phyloP scores from a whole-genome alignment of 2,797 vertebrate species.

The Anguilla megastoma region DNA sequence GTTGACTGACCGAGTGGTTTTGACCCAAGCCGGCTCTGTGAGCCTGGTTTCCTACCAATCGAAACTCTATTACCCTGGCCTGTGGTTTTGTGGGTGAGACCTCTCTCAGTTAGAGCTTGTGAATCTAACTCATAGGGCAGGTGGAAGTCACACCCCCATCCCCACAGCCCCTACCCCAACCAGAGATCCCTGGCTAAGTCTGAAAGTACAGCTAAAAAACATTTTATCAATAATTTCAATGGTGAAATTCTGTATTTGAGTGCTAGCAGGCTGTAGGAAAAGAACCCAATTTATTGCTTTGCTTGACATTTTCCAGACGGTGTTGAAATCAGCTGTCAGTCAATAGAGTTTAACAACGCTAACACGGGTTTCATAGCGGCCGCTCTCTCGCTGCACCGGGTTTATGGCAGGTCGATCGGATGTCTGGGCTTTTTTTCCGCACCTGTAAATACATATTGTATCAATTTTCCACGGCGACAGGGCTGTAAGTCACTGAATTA shows the following conservation, averaged over 20 bases:
- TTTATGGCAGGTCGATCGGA: constrained; percentile 10
- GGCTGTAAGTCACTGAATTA: constrained; percentile 31
- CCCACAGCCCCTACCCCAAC: neutral
- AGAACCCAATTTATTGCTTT: neutral
- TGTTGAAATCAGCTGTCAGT: constrained; percentile 22
- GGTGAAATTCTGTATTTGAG: neutral
- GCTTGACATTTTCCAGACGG: neutral
- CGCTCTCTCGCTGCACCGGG: neutral
- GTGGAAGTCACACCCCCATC: neutral
- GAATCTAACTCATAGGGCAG: neutral
- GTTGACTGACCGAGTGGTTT: neutral
- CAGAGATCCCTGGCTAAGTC: neutral
- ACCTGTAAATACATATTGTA: constrained; percentile 11
- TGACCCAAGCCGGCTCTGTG: neutral
- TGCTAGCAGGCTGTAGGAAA: neutral
- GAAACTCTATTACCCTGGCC: neutral
- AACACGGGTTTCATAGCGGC: neutral
- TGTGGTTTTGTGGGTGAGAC: neutral
- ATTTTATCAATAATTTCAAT: neutral
- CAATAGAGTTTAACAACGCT: constrained; percentile 26
- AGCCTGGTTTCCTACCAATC: neutral
- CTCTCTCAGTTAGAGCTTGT: neutral
- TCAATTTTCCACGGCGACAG: constrained; percentile 6
- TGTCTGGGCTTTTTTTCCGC: neutral
- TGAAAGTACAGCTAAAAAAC: neutral